Evolutionary conservation across 2,888 invertebrate species (phyloP).

Genomic region (Drosophila austrosaltans): DNA sequence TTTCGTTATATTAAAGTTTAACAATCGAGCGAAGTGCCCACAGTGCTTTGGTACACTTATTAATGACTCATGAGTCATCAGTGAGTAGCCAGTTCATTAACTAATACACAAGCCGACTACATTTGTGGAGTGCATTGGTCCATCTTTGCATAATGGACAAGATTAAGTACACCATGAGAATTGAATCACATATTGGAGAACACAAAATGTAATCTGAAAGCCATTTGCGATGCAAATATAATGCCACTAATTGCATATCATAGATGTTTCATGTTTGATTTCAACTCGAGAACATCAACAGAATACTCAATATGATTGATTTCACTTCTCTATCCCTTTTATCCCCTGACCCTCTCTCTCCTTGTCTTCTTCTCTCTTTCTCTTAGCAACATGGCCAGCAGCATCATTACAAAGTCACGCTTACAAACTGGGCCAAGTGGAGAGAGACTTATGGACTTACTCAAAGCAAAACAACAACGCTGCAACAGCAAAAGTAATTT

Average conservation of each 20-base stretch:
- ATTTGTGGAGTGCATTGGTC: neutral
- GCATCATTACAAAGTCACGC: slow-evolving; percentile 72
- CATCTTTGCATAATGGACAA: slow-evolving; percentile 59
- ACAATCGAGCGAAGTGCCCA: too few relatives aligned
- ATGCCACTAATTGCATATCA: slow-evolving; percentile 69
- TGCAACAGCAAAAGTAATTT: slow-evolving; percentile 71
- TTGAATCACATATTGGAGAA: slow-evolving; percentile 3
- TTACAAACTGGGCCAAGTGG: slow-evolving; percentile 63
- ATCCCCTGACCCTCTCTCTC: neutral
- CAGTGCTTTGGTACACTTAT: neutral
- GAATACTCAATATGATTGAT: slow-evolving; percentile 54
- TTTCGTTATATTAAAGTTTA: too few relatives aligned
- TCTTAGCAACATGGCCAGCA: slow-evolving; percentile 20
- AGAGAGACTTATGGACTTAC: slow-evolving; percentile 55
- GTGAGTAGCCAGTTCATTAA: slow-evolving; percentile 57
- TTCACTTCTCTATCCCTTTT: slow-evolving; percentile 10
- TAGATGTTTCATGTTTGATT: slow-evolving; percentile 57
- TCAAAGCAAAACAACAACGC: slow-evolving; percentile 32
- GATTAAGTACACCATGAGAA: slow-evolving; percentile 58
- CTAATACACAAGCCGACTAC: slow-evolving; percentile 13
- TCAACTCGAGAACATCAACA: slow-evolving; percentile 8
- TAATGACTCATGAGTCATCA: neutral
- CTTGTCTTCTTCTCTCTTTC: neutral
- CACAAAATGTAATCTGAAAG: slow-evolving; percentile 4
- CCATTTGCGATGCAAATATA: slow-evolving; percentile 64